These are phyloP conservation scores for Zoroaster sp. DNA, from an alignment of 53 echinoderm and acorn worm species.

Conservation along the genomic window DNA sequence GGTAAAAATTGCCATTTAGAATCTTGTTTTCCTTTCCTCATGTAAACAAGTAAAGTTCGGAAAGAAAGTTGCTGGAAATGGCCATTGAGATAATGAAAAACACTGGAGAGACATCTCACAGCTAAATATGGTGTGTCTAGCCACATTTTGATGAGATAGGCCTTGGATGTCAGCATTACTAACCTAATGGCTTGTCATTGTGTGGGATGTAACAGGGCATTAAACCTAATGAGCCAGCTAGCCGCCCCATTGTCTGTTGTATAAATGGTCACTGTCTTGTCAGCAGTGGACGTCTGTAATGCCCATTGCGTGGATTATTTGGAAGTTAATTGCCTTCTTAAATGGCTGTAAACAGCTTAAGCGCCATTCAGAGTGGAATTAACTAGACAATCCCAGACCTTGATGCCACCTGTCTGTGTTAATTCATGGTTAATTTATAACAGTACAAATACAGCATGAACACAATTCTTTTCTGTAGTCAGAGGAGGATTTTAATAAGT, in stretches of 20 bases:
- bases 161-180: background rate
- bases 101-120: background rate
- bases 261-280: background rate
- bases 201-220: background rate
- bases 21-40: too few relatives aligned
- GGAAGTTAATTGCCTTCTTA: background rate
- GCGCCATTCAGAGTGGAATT: background rate
- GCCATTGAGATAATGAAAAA: background rate
- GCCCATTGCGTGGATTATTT: background rate
- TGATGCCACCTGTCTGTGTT: too few relatives aligned
- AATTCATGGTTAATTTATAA: too few relatives aligned
- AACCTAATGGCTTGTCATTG: background rate
- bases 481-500: too few relatives aligned
- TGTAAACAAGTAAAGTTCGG: too few relatives aligned
- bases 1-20: too few relatives aligned
- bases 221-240: background rate
- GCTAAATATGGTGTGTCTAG: background rate
- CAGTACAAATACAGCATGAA: too few relatives aligned
- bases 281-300: background rate
- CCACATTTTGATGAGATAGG: too few relatives aligned
- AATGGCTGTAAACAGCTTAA: background rate
- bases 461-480: too few relatives aligned
- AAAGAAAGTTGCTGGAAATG: background rate
- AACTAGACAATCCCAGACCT: too few relatives aligned
- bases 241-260: background rate